Percentiles rank a stretch among this genome's conserved stretches.
Conservation (phyloP, 2,797 vertebrate genomes). For the Lepus oiostolus region DNA sequence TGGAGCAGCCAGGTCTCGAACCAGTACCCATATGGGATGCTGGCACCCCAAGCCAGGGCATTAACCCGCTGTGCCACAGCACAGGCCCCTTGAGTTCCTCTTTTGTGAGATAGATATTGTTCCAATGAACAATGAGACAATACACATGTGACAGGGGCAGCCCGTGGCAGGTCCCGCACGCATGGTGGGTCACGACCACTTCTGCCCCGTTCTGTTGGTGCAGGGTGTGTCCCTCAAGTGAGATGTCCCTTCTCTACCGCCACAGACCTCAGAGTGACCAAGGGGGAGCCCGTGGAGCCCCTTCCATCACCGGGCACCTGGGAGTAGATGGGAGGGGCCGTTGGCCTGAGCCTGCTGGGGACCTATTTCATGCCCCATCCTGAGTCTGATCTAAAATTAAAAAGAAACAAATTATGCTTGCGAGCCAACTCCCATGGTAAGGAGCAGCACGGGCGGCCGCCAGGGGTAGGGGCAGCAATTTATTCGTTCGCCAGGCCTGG, state of each 20-base stretch:
- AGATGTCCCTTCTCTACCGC: accelerated
- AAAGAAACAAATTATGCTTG: neutral
- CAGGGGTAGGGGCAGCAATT: accelerated
- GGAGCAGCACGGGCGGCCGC: accelerated
- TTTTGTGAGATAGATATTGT: too few relatives aligned
- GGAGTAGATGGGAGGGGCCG: too few relatives aligned
- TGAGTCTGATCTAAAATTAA: constrained; percentile 3
- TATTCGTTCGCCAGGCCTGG: neutral
- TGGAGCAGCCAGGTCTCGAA: too few relatives aligned
- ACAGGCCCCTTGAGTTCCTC: too few relatives aligned
- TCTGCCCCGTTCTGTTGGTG: neutral
- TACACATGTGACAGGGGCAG: accelerated
- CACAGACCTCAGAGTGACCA: neutral
- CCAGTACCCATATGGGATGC: too few relatives aligned
- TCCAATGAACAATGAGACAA: accelerated
- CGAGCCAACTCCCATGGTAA: neutral
- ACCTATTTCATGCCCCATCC: neutral
- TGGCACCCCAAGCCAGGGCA: too few relatives aligned
- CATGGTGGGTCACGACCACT: accelerated
- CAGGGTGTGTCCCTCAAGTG: neutral
- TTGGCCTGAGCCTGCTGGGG: neutral
- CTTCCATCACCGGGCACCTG: accelerated
- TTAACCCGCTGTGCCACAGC: too few relatives aligned
- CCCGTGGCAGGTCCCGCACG: accelerated
- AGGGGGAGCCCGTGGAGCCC: accelerated